Evolutionary conservation across 2,888 invertebrate genomes (phyloP).

Genomic region (Acleris emargana): DNA sequence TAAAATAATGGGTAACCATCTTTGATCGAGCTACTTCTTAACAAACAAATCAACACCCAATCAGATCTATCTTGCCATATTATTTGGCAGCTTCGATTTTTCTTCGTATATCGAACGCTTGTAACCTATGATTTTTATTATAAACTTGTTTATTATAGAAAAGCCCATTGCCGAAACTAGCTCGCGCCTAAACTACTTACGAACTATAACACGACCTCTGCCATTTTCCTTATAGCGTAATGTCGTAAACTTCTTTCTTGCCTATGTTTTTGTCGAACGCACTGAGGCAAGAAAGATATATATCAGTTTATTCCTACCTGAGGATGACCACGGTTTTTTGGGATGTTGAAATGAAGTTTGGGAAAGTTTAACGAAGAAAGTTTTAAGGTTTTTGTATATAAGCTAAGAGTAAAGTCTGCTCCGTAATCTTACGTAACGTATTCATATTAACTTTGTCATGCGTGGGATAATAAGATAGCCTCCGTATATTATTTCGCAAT

Average conservation of each 20-base stretch:
- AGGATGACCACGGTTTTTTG: slow-evolving; percentile 51
- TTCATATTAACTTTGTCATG: neutral
- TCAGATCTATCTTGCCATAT: too few relatives aligned
- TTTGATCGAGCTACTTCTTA: neutral
- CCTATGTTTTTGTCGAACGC: slow-evolving; percentile 59
- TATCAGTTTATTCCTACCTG: slow-evolving; percentile 51
- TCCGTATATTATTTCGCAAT: too few relatives aligned
- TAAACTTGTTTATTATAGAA: slow-evolving; percentile 18
- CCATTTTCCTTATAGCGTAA: slow-evolving; percentile 57
- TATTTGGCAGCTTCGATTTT: too few relatives aligned
- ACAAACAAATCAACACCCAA: neutral
- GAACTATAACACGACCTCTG: slow-evolving; percentile 38
- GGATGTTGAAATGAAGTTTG: slow-evolving; percentile 50
- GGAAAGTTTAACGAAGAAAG: slow-evolving; percentile 50
- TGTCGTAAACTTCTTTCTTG: slow-evolving; percentile 58
- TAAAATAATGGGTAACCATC: too few relatives aligned
- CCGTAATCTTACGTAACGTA: neutral
- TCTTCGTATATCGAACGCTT: too few relatives aligned
- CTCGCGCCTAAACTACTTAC: slow-evolving; percentile 46
- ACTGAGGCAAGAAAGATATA: slow-evolving; percentile 59
- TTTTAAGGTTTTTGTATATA: slow-evolving; percentile 50
- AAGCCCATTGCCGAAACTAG: slow-evolving; percentile 9
- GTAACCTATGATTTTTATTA: neutral
- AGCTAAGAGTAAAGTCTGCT: neutral
- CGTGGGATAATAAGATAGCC: neutral